phyloP scores from a whole-genome alignment of 2,113 vertebrate genomes.

The Leptobrachium ailaonicum region DNA sequence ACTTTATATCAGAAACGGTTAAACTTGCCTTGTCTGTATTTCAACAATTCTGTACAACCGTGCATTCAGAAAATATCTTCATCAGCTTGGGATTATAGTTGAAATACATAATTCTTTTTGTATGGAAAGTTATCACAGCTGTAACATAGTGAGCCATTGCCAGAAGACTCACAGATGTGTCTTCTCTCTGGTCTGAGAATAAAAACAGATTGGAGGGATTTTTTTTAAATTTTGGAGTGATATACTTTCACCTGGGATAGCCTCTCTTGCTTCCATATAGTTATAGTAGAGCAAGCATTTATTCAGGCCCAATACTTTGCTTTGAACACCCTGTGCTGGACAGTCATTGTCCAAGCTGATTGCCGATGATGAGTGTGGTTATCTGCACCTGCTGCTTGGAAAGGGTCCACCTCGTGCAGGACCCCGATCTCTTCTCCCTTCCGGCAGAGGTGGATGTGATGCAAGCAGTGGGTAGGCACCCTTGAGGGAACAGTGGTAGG shows the following conservation, averaged over 20 bases:
- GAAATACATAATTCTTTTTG: slow-evolving; percentile 57
- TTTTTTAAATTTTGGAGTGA: slow-evolving; percentile 49
- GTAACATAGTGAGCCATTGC: slow-evolving; percentile 59
- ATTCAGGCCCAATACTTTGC: slow-evolving; percentile 46
- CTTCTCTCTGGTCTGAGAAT: slow-evolving; percentile 53
- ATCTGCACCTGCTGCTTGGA: no score
- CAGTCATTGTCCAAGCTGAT: no score
- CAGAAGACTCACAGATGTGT: slow-evolving; percentile 67
- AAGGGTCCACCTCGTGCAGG: no score
- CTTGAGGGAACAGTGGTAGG: no score
- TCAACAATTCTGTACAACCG: slow-evolving; percentile 46
- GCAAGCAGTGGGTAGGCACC: no score
- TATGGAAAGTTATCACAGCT: slow-evolving; percentile 68
- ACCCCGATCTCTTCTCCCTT: no score
- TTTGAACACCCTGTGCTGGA: slow-evolving; percentile 23
- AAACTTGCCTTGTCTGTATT: slow-evolving; percentile 50
- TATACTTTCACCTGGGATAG: slow-evolving; percentile 51
- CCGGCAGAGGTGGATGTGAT: no score
- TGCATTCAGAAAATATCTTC: slow-evolving; percentile 55
- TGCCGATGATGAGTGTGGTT: no score
- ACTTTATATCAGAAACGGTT: slow-evolving; percentile 22
- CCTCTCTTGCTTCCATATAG: slow-evolving; percentile 53
- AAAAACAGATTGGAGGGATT: slow-evolving; percentile 38
- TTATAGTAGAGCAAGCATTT: slow-evolving; percentile 1
- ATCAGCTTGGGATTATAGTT: slow-evolving; percentile 59